phyloP scores from a whole-genome alignment of 2,113 vertebrate species.

The Brachionichthys hirsutus region DNA sequence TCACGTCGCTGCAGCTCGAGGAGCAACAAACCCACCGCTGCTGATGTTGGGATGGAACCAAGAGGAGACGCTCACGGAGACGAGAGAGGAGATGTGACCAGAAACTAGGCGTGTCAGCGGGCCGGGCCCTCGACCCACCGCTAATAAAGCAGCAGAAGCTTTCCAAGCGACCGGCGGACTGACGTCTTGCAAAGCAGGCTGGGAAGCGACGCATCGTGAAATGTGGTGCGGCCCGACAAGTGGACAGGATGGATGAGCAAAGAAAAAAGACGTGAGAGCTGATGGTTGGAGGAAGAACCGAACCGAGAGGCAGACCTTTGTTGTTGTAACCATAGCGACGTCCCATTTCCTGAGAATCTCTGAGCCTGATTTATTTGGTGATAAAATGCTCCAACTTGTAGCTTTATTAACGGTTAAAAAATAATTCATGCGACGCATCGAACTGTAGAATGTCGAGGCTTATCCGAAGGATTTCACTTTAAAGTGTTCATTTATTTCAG shows the following conservation, averaged over 20 bases:
- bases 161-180: conserved; percentile 13
- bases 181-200: neutral
- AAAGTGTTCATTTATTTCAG: too few species aligned
- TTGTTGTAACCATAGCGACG: neutral
- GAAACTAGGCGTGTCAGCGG: neutral
- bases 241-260: neutral
- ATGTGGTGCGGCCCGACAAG: neutral
- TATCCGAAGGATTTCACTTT: too few species aligned
- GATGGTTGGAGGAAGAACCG: neutral
- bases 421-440: too few species aligned
- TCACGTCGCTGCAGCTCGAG: conserved; percentile 13
- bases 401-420: neutral
- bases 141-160: conserved; percentile 25
- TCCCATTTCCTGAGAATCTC: neutral
- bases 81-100: neutral
- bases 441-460: too few species aligned
- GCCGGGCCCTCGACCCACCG: conserved; percentile 5
- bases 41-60: neutral
- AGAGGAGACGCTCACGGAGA: neutral
- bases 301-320: neutral
- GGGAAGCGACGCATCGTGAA: conserved; percentile 4
- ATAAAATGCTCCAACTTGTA: neutral
- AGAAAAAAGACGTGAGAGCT: neutral
- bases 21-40: neutral
- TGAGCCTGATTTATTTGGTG: neutral